Evolutionary conservation across 2,888 invertebrate genomes (phyloP).

Genomic region (Diadegma fenestrale): DNA sequence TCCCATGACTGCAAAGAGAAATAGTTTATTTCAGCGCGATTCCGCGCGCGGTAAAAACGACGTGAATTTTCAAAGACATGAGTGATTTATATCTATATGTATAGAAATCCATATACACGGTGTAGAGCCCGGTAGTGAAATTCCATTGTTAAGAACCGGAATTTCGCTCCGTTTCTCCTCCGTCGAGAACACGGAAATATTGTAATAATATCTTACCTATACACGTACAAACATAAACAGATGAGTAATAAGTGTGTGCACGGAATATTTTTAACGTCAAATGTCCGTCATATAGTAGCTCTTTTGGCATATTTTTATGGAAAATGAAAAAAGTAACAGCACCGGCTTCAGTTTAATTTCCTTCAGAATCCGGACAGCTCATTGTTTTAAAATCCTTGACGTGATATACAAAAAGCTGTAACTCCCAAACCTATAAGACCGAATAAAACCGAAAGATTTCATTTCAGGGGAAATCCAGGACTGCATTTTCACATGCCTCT

Average conservation of each 20-base stretch:
- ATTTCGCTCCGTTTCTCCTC: constrained; percentile 63
- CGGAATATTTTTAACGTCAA: neutral
- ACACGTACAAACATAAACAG: neutral
- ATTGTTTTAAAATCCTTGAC: neutral
- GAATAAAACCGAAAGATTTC: neutral
- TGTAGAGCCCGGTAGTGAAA: constrained; percentile 17
- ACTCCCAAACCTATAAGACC: neutral
- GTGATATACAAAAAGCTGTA: neutral
- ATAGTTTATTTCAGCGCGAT: neutral
- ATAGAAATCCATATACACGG: neutral
- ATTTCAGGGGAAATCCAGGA: too few relatives aligned
- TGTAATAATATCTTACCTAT: constrained; percentile 18
- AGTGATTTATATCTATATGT: neutral
- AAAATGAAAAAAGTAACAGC: neutral
- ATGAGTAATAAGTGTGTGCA: neutral
- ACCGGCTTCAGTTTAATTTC: neutral
- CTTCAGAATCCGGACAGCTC: neutral
- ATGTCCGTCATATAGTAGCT: neutral
- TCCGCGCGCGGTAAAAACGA: neutral
- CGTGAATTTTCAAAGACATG: neutral
- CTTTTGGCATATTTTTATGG: neutral
- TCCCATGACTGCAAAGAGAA: neutral
- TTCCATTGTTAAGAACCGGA: constrained; percentile 48
- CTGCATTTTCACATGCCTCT: too few relatives aligned
- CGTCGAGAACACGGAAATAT: constrained; percentile 56